phyloP scores from a whole-genome alignment of 1,140 invertebrate genomes.

The Akabosia matsudoensis region DNA sequence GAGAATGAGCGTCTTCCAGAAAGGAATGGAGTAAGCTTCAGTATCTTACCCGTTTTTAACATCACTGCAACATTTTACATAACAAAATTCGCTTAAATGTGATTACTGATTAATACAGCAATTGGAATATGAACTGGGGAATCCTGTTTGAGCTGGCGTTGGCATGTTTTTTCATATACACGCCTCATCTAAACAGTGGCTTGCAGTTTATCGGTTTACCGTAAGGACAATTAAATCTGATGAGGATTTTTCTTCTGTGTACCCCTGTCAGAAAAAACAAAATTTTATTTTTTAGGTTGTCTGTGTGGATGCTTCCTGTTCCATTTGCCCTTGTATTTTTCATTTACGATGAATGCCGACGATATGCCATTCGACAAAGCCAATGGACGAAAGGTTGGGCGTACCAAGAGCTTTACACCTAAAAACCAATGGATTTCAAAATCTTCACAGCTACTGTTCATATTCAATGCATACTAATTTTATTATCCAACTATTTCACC shows the following conservation, averaged over 20 bases:
- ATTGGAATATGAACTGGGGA: slow-evolving; percentile 72
- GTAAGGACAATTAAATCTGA: too few relatives aligned
- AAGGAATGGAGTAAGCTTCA: slow-evolving; percentile 61
- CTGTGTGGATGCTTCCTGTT: slow-evolving; percentile 32
- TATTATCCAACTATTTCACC: background rate
- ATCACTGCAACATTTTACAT: background rate
- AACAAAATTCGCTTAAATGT: background rate
- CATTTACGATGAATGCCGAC: slow-evolving; percentile 41
- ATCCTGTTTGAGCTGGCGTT: slow-evolving; percentile 69
- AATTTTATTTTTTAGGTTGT: slow-evolving; percentile 22
- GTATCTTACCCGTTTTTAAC: background rate
- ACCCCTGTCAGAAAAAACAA: too few relatives aligned
- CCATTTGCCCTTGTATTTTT: slow-evolving; percentile 42
- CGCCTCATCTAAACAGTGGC: slow-evolving; percentile 67
- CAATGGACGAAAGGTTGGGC: slow-evolving; percentile 9
- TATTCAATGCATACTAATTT: background rate
- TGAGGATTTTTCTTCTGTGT: too few relatives aligned
- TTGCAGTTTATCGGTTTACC: slow-evolving; percentile 58
- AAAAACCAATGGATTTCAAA: background rate
- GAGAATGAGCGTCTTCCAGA: slow-evolving; percentile 62
- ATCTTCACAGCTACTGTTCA: background rate
- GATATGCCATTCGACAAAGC: slow-evolving; percentile 33
- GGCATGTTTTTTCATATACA: slow-evolving; percentile 67
- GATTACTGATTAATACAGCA: slow-evolving; percentile 54
- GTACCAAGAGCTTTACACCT: slow-evolving; percentile 7